Evolutionary conservation across 2,888 invertebrate genomes (phyloP).

Genomic region (Cheilosia pagana): DNA sequence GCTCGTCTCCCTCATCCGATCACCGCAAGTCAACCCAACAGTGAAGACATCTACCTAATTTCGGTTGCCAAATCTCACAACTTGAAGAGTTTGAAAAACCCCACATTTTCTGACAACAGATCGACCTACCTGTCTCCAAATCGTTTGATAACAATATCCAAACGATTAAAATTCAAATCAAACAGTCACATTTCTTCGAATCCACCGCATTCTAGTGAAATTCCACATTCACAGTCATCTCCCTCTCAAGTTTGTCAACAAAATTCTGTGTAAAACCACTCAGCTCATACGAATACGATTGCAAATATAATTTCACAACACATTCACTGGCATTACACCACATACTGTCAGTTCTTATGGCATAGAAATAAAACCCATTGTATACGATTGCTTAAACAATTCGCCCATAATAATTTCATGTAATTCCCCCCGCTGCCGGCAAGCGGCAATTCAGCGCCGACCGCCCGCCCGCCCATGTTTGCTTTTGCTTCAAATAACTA

Average conservation of each 20-base stretch:
- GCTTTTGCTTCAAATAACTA: conserved; percentile 13
- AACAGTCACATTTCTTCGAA: too few species aligned
- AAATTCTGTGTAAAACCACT: neutral
- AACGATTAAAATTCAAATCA: too few species aligned
- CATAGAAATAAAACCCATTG: conserved; percentile 34
- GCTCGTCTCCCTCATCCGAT: too few species aligned
- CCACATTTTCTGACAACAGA: too few species aligned
- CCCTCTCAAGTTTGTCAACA: neutral
- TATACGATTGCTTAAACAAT: conserved; percentile 51
- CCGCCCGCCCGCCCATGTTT: neutral
- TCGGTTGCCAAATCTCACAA: too few species aligned
- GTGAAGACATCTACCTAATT: too few species aligned
- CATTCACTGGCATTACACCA: conserved; percentile 14
- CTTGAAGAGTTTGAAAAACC: too few species aligned
- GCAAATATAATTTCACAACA: conserved; percentile 21
- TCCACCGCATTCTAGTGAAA: too few species aligned
- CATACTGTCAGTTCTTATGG: neutral
- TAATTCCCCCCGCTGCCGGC: conserved; percentile 44
- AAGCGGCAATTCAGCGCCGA: too few species aligned
- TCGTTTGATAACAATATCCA: too few species aligned
- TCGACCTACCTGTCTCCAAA: too few species aligned
- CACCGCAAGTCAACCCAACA: too few species aligned
- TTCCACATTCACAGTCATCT: neutral
- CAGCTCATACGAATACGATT: neutral
- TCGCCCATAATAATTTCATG: conserved; percentile 53